These are phyloP conservation scores for Phalacrocorax pelagicus DNA, from an alignment of 2,113 vertebrate species.

Conservation along the genomic window DNA sequence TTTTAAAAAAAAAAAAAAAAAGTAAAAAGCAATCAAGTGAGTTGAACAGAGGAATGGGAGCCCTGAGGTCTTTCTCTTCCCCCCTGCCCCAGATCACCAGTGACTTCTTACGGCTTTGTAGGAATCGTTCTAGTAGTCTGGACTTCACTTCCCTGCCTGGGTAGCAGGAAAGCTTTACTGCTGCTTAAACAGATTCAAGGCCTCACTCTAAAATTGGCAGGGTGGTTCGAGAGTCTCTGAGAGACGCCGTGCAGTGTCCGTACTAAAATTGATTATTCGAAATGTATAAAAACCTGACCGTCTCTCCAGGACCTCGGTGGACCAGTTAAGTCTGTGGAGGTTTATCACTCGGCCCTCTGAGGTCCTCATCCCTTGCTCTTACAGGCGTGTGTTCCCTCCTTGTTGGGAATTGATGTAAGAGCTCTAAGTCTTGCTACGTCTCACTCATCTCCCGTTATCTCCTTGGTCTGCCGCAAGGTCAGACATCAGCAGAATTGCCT, in stretches of 20 bases:
- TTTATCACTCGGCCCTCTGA: not conserved
- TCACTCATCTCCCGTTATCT: accelerated
- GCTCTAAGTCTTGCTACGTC: not conserved
- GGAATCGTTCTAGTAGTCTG: not conserved
- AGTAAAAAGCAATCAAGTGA: not conserved
- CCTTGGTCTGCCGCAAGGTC: not conserved
- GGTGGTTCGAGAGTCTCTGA: not conserved
- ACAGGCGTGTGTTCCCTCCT: accelerated
- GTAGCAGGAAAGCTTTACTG: not conserved
- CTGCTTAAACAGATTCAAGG: not conserved
- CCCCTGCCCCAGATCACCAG: not conserved
- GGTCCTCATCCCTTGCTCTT: not conserved
- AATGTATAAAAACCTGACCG: too few relatives aligned
- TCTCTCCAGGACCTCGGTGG: not conserved
- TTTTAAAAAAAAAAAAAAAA: not conserved
- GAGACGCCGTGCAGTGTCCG: not conserved
- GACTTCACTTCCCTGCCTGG: not conserved
- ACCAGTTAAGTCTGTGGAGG: not conserved
- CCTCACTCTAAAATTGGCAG: not conserved
- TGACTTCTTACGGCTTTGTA: not conserved
- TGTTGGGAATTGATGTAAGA: not conserved
- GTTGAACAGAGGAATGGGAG: not conserved
- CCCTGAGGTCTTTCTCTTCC: not conserved
- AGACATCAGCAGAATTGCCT: not conserved
- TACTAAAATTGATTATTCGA: not conserved